Conservation (phyloP, 2,797 vertebrate species). For the Sebastes nivosus region DNA sequence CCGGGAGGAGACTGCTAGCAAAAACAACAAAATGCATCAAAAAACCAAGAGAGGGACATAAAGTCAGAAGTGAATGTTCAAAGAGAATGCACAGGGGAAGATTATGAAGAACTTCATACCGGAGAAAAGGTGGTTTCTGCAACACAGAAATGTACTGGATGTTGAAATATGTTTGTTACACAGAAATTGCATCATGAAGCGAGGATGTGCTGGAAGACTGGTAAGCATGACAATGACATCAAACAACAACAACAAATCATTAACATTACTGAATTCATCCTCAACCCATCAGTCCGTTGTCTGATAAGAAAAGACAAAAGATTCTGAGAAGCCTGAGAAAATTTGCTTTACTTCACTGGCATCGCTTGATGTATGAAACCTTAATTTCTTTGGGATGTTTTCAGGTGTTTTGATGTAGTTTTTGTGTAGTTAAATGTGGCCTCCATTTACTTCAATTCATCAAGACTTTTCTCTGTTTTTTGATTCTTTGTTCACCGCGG, state of each 20-base stretch:
- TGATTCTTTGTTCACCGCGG: not conserved
- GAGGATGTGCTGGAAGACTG: not conserved
- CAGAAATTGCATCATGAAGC: slow-evolving; percentile 37
- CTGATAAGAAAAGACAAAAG: not conserved
- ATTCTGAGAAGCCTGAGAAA: not conserved
- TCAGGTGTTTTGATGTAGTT: not conserved
- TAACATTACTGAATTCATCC: not conserved
- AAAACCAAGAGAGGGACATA: slow-evolving; percentile 12
- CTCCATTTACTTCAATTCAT: not conserved
- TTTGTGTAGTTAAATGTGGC: not conserved
- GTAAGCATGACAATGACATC: not conserved
- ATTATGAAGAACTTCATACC: not conserved
- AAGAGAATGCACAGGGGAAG: slow-evolving; percentile 10
- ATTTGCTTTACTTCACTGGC: not conserved
- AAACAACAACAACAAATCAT: not conserved
- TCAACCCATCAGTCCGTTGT: not conserved
- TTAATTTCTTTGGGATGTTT: not conserved
- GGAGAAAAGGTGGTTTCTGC: slow-evolving; percentile 1
- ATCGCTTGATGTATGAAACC: not conserved
- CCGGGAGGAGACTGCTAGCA: not conserved
- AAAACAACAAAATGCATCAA: slow-evolving; percentile 28
- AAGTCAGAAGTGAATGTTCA: slow-evolving; percentile 13
- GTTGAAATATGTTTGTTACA: slow-evolving; percentile 36
- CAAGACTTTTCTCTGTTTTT: not conserved
- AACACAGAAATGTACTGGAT: not conserved